These are phyloP conservation scores for Electrona antarctica DNA, from an alignment of 2,113 vertebrate species.

Conservation along the genomic window DNA sequence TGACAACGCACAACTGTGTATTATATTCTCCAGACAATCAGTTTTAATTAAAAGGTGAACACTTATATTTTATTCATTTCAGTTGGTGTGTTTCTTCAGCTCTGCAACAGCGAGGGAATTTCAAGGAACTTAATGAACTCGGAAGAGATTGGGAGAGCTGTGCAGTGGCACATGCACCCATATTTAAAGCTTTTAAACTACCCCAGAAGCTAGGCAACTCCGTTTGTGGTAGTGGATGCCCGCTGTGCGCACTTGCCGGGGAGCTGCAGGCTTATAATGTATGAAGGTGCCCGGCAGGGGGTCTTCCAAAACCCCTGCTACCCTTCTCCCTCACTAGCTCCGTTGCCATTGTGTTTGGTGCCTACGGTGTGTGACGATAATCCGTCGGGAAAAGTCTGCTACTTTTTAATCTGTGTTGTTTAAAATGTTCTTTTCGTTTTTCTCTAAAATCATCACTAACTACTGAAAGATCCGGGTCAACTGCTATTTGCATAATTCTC, in stretches of 20 bases:
- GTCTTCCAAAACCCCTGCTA: slow-evolving; percentile 56
- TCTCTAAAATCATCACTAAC: no score
- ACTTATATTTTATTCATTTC: slow-evolving; percentile 55
- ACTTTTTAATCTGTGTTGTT: no score
- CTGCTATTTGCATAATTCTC: no score
- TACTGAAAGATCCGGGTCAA: no score
- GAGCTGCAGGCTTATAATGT: slow-evolving; percentile 59
- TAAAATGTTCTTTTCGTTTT: no score
- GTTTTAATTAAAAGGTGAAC: slow-evolving; percentile 74
- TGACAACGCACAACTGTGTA: slow-evolving; percentile 61
- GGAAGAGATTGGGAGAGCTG: slow-evolving; percentile 16
- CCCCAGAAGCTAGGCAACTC: slow-evolving; percentile 46
- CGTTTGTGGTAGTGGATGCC: slow-evolving; percentile 42
- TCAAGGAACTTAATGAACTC: background rate
- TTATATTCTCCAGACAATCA: slow-evolving; percentile 75
- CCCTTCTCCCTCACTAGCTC: slow-evolving; percentile 40
- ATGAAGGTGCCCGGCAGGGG: slow-evolving; percentile 63
- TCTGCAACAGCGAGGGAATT: slow-evolving; percentile 7
- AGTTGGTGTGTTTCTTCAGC: slow-evolving; percentile 25
- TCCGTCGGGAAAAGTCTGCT: background rate
- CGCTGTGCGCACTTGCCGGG: slow-evolving; percentile 36
- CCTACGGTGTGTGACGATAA: slow-evolving; percentile 2
- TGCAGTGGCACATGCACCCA: slow-evolving; percentile 13
- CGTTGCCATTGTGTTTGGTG: slow-evolving; percentile 25
- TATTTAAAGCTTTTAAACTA: slow-evolving; percentile 33